Evolutionary conservation across 1,140 invertebrate genomes (phyloP).

Genomic region (Ridgeia piscesae): DNA sequence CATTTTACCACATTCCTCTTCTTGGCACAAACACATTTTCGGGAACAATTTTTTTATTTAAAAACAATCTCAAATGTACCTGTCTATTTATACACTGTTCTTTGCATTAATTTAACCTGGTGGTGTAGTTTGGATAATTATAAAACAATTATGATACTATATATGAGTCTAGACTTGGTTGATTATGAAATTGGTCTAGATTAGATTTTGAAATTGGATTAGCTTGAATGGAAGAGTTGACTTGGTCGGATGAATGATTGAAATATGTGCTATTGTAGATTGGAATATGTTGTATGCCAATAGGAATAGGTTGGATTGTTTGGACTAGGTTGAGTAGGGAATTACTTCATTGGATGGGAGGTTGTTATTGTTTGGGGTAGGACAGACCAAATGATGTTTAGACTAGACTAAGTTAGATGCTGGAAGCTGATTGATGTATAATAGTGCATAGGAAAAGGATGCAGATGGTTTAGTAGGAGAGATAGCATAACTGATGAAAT

Average conservation of each 20-base stretch:
- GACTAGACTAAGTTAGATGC: background rate
- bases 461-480: background rate
- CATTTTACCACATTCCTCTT: background rate
- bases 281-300: background rate
- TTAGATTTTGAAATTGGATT: background rate
- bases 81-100: background rate
- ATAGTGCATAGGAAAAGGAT: background rate
- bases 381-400: background rate
- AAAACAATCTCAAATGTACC: background rate
- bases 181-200: background rate
- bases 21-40: background rate
- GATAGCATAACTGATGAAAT: background rate
- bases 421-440: background rate
- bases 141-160: background rate
- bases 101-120: background rate
- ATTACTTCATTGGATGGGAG: background rate
- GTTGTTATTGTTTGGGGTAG: background rate
- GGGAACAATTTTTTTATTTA: background rate
- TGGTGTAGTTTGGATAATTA: too few relatives aligned
- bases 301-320: background rate
- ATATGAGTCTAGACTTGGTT: background rate
- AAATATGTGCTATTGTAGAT: background rate
- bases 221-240: background rate
- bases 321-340: background rate
- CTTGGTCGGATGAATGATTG: background rate